Base-by-base conservation (phyloP, 2,113 vertebrate species). In the Hemicordylus capensis region DNA sequence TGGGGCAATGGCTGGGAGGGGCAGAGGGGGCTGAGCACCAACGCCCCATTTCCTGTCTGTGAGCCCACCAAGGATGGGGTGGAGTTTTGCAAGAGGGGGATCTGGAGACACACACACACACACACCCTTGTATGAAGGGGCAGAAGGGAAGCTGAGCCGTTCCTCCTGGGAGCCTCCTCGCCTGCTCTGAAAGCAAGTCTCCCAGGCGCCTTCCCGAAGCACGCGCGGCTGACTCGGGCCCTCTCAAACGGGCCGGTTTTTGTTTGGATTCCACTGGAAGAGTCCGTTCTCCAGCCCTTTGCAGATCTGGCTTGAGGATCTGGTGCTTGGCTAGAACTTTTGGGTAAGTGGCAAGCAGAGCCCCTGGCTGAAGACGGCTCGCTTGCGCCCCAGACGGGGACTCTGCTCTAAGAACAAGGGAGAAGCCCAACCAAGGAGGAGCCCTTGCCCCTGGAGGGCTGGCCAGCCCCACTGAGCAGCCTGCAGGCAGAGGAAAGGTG, bases 401-500 rank as follows among this genome's bases (percentile, higher is more conserved):
- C 81, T 84, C 78, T 76, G 46, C 37, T 93, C 12, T 12, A 51
- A 51, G 84, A 87, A 93, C 59, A 81, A 93, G 34, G 88, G 85
- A 80, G 90, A 93, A 93, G 93, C 90, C 93, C 73, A 89, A 76
- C 61, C 90, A 94, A 91, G 94, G 44, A 88, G 81, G 89, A 90
- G 84, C 31, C 51, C 9, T 2, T 83, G 89, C 86, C 91, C 93
- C 89, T 74, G 24, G 80, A 58, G 59, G 67, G 83, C 90, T 93
- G 83, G 91, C 90, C 42, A 97, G 97, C 96, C 92, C 88, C 78
- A 89, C 90, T 91, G 90, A 82, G 44, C 89, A 22, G 56, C 31
- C n/a, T n/a, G 46, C 94, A 96, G 96, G 94, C 93, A 94, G 92
- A 87, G 96, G 97, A 97, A 91, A 78, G 74, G 87, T 22, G 59